Evolutionary conservation across 2,888 invertebrate species (phyloP), one percentile per base, ranked within the genome.

Genomic region (Caenorhabditis becei): DNA sequence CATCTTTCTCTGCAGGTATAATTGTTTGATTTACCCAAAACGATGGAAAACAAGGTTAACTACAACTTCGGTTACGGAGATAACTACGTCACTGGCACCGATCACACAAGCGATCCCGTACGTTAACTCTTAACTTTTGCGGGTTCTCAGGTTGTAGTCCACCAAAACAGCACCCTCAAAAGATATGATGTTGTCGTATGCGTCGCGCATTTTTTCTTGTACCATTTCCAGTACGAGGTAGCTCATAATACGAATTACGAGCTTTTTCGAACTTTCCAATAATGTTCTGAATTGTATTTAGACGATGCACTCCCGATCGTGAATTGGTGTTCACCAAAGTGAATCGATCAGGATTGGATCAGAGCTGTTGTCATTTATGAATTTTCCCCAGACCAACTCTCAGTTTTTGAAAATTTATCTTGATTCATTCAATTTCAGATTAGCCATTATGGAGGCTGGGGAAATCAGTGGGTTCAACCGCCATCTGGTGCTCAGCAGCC

Each of bases 91-190:
- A 18, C 49, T 49, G 80, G 69, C 56, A 32, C 63, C 58, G 74
- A 58, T 56, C 56, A 58, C n/a, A 23, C 74, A 18, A 54, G 51
- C 69, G 74, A 80, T 63, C 37, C 74, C n/a, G 80, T 80, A 74
- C 80, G 80, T 80, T 51, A 74, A 65, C 69, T 59, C 58, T 41
- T 63, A 74, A 69, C 69, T 80, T 69, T 72, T 58, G 58, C 18
- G 63, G 69, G 63, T 23, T 10, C 26, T 49, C 14, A 11, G 3
- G 8, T 20, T 47, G 44, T 20, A 44, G 20, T 23, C 24, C 2
- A 20, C 37, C 24, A 2, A 35, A 35, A 32, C 44, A 47, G 49
- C 11, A 59, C 10, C 37, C 65, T 35, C 59, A 44, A 78, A 71
- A 62, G 37, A 63, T 66, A 67, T 75, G 49, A 65, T 24, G 75